Evolutionary conservation across 2,888 invertebrate species (phyloP).

Genomic region (Eilema caniola): DNA sequence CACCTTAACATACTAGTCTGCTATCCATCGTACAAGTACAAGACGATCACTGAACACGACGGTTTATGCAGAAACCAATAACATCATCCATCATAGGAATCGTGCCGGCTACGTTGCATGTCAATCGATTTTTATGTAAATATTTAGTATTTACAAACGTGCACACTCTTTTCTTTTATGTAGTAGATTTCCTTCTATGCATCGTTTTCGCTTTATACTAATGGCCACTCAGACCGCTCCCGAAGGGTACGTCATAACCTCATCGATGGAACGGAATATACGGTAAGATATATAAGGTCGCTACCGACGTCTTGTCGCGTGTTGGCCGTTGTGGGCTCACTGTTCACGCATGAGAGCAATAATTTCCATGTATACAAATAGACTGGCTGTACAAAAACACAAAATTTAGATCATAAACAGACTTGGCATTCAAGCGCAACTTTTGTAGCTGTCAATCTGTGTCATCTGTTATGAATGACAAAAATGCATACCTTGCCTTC

Average conservation of each 20-base stretch:
- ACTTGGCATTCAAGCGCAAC: background rate
- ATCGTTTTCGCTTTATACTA: conserved; percentile 66
- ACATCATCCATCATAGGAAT: conserved; percentile 50
- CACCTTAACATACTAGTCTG: conserved; percentile 64
- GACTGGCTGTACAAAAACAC: background rate
- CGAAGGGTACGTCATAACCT: conserved; percentile 14
- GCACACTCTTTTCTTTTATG: conserved; percentile 55
- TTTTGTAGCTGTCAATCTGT: background rate
- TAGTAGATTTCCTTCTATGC: conserved; percentile 61
- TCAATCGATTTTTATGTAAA: conserved; percentile 53
- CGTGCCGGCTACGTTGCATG: conserved; percentile 59
- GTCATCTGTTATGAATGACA: too few species aligned
- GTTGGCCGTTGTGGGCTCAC: conserved; percentile 73
- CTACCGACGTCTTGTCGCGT: conserved; percentile 23
- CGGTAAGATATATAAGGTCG: conserved; percentile 40
- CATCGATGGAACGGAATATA: conserved; percentile 24
- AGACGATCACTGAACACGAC: conserved; percentile 45
- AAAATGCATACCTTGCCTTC: too few species aligned
- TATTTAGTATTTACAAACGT: conserved; percentile 53
- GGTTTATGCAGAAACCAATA: conserved; percentile 64
- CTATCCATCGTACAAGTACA: conserved; percentile 52
- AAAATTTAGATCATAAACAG: too few species aligned
- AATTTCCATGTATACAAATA: background rate
- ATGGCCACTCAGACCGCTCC: conserved; percentile 51
- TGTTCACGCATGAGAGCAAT: conserved; percentile 57